Evolutionary conservation across 2,888 invertebrate species (phyloP).

Genomic region (Timema cristinae): DNA sequence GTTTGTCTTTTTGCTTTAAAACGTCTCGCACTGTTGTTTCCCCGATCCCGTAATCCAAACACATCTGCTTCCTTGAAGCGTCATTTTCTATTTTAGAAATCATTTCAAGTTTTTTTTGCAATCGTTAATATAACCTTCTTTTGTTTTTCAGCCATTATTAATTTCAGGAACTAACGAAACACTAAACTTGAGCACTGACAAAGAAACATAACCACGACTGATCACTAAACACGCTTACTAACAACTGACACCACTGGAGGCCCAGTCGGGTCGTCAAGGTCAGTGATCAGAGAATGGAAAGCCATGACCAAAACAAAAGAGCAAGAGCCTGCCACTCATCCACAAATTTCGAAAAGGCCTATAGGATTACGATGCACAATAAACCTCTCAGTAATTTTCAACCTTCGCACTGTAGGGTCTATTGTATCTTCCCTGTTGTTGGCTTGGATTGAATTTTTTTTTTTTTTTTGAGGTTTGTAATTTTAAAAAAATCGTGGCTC

Average conservation of each 20-base stretch:
- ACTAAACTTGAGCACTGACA: conserved; percentile 16
- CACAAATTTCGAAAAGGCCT: background rate
- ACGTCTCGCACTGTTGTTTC: too few species aligned
- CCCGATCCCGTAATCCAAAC: too few species aligned
- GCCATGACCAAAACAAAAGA: conserved; percentile 15
- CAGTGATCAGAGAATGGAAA: conserved; percentile 10
- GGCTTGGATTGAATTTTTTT: too few species aligned
- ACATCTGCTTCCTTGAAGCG: too few species aligned
- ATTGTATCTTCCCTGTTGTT: too few species aligned
- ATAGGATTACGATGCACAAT: conserved; percentile 5
- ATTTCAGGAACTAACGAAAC: conserved; percentile 7
- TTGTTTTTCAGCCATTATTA: background rate
- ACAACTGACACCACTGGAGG: conserved; percentile 15
- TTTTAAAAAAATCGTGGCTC: too few species aligned
- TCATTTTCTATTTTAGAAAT: conserved; percentile 1
- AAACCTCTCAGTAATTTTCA: conserved; percentile 1
- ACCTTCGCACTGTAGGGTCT: too few species aligned
- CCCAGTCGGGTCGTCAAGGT: conserved; percentile 2
- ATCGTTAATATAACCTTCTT: too few species aligned
- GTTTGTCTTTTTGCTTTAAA: too few species aligned
- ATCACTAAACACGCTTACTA: conserved; percentile 12
- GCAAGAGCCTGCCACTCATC: background rate
- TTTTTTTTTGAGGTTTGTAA: too few species aligned
- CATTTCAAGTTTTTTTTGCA: background rate
- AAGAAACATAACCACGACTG: conserved; percentile 10